Percentiles rank a stretch among this genome's conserved stretches.
phyloP scores from a whole-genome alignment of 2,113 vertebrate genomes.

The Platycercus adscitus region DNA sequence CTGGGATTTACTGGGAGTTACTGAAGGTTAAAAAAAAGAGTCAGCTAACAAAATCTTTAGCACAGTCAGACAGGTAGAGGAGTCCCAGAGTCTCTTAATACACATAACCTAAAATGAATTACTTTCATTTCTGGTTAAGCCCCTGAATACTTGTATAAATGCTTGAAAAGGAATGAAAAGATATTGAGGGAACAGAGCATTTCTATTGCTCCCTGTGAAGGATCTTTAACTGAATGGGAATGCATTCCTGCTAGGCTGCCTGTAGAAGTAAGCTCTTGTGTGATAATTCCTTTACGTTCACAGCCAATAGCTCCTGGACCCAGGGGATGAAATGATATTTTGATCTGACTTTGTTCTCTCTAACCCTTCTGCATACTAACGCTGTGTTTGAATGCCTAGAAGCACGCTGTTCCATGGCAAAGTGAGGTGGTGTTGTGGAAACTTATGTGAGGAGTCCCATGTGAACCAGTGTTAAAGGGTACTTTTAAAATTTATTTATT shows the following conservation, averaged over 20 bases:
- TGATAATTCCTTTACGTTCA: slow-evolving; percentile 43
- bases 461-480: background rate
- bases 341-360: slow-evolving; percentile 18
- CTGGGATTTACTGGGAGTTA: slow-evolving; percentile 30
- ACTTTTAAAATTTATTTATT: background rate
- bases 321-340: slow-evolving; percentile 8
- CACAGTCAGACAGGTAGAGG: slow-evolving; percentile 29
- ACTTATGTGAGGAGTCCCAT: background rate
- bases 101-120: slow-evolving; percentile 62
- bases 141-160: slow-evolving; percentile 63
- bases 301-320: background rate
- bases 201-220: slow-evolving; percentile 20
- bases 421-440: background rate
- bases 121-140: slow-evolving; percentile 61
- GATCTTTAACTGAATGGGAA: background rate
- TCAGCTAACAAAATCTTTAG: slow-evolving; percentile 45
- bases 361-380: background rate
- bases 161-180: slow-evolving; percentile 55
- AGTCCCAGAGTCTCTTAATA: slow-evolving; percentile 55
- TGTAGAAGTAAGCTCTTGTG: background rate
- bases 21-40: background rate
- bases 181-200: slow-evolving; percentile 14
- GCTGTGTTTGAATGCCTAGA: background rate
- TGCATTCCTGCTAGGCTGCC: background rate
- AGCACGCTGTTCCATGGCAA: background rate